Conservation (phyloP, 2,797 vertebrate genomes). For the Phataginus tetradactyla region DNA sequence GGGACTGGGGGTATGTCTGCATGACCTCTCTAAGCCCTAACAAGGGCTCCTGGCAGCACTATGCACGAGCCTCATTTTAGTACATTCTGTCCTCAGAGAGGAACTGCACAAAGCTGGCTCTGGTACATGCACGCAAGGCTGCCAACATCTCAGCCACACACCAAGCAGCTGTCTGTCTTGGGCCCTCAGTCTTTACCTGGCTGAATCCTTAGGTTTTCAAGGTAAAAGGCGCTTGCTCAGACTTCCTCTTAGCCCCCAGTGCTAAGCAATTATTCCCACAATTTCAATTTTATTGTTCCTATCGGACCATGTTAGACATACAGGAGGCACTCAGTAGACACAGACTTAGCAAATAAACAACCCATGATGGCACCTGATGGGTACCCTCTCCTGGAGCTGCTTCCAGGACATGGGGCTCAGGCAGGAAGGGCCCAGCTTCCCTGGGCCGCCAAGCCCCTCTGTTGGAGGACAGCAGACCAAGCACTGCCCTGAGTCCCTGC, state of each 20-base stretch:
- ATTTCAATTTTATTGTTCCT: neutral
- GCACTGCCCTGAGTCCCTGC: neutral
- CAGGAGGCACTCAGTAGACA: neutral
- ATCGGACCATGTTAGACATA: neutral
- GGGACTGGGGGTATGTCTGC: constrained; percentile 79
- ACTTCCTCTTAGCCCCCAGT: neutral
- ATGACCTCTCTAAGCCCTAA: constrained; percentile 80
- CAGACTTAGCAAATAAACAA: neutral
- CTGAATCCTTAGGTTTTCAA: neutral
- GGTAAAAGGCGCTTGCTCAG: neutral
- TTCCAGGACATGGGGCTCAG: neutral
- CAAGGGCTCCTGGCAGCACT: constrained; percentile 67
- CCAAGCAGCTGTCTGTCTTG: neutral
- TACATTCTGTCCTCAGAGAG: constrained; percentile 61
- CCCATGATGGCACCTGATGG: neutral
- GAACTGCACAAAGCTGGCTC: neutral
- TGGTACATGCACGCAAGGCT: neutral
- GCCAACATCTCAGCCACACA: neutral
- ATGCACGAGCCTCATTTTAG: constrained; percentile 10
- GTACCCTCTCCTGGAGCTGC: neutral
- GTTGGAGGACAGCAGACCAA: neutral
- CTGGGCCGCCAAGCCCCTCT: neutral
- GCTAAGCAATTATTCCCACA: neutral
- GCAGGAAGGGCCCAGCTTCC: neutral
- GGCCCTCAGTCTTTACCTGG: neutral